phyloP scores from a whole-genome alignment of 2,113 vertebrate genomes.

The Urocynchramus pylzowi region DNA sequence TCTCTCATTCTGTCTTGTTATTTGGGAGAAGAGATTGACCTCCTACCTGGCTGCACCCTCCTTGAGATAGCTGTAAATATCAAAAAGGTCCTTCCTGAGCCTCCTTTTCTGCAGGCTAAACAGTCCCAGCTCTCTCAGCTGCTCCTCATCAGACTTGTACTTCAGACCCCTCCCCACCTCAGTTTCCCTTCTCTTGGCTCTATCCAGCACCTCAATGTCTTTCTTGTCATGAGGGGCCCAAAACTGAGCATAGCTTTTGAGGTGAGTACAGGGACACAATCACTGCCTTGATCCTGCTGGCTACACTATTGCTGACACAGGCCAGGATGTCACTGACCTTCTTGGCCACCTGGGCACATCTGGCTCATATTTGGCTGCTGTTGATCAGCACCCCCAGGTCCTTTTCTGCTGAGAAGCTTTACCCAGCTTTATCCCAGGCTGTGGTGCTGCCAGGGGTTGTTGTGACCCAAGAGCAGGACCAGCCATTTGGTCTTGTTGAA shows the following conservation, averaged over 20 bases:
- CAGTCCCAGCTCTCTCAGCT: neutral
- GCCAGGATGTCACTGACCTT: neutral
- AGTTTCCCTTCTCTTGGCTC: neutral
- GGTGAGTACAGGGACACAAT: neutral
- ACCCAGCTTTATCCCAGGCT: neutral
- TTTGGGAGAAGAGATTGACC: neutral
- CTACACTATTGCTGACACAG: neutral
- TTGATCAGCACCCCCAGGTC: rapidly evolving
- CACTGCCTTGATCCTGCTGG: neutral
- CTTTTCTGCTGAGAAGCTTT: rapidly evolving
- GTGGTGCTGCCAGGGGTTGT: rapidly evolving
- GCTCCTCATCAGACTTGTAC: neutral
- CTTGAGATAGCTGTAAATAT: neutral
- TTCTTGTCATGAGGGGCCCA: neutral
- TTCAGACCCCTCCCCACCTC: neutral
- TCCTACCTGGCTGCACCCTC: neutral
- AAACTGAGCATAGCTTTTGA: neutral
- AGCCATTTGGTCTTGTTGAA: neutral
- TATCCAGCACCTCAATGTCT: neutral
- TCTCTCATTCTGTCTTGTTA: neutral
- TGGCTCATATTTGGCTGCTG: no score
- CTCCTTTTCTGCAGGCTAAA: neutral
- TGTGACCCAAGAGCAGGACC: neutral
- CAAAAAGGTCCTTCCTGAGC: rapidly evolving
- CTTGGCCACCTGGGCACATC: neutral